Base-by-base conservation (phyloP, 2,888 invertebrate genomes). In the Pherbina coryleti region DNA sequence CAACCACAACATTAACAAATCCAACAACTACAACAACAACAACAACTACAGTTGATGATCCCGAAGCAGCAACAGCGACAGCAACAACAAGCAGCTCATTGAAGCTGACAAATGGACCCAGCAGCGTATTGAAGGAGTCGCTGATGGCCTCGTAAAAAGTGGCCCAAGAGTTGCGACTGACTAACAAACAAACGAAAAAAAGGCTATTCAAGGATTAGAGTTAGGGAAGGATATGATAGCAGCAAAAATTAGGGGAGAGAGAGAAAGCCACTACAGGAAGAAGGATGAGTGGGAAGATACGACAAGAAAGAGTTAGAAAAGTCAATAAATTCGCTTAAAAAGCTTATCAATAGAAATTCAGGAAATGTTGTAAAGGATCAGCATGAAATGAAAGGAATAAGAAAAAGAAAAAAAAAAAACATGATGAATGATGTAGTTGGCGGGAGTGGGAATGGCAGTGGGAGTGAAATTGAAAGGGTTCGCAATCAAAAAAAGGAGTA, bases 61-160 rank as follows among this genome's bases (percentile, higher is more conserved):
- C 31, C 17, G 64, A 51, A 17, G 28, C 53, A 66, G 49, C 66
- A 34, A 53, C 17, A 34, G 51, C 19, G 2, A 44, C 57, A 19
- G 34, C 53, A 31, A n/a, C 55, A 57, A 25, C 22, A 69, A 37
- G 9, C 37, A 37, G 37, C 7, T 8, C 37, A 37, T 1, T 37
- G 37, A 37, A 37, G 7, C 37, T 37, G 37, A 37, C 37, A 37
- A 37, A 72, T 69, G 74, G 72, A 8, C 31, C 67, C 9, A 79
- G 80, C 49, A 78, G 78, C 79, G 51, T 28, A 37, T 11, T 44
- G 22, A 7, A 77, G 80, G 77, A 78, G 67, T 72, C 67, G 83
- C 82, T 81, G 82, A 81, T 73, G 83, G 84, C 78, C 82, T 83
- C 70, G 28, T 66, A 22, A 44, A 49, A 67, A 69, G 19, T 49